phyloP scores from a whole-genome alignment of 2,888 invertebrate species.

The Drosophila histrio region DNA sequence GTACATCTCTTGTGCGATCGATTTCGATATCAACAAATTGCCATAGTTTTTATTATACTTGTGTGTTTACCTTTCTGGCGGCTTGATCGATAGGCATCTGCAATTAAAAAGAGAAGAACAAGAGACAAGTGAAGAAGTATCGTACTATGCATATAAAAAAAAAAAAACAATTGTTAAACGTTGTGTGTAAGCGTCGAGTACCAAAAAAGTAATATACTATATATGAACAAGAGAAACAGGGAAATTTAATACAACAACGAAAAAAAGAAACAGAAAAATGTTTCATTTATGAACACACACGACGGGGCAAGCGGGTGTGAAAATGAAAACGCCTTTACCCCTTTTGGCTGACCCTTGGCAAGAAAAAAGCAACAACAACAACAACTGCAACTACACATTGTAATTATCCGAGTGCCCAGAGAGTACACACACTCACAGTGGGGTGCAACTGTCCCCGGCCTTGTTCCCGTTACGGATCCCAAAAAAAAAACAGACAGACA shows the following conservation, averaged over 20 bases:
- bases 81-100: constrained; percentile 91
- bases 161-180: constrained; percentile 53
- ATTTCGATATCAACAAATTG: constrained; percentile 61
- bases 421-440: constrained; percentile 60
- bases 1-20: constrained; percentile 50
- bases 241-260: constrained; percentile 14
- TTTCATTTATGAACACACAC: constrained; percentile 46
- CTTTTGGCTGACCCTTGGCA: constrained; percentile 12
- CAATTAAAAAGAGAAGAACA: constrained; percentile 88
- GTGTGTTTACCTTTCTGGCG: constrained; percentile 88
- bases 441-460: constrained; percentile 56
- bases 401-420: constrained; percentile 65
- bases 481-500: constrained; percentile 5
- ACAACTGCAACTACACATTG: constrained; percentile 49
- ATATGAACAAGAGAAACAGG: constrained; percentile 9
- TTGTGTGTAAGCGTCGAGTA: constrained; percentile 49
- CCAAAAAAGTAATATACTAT: neutral
- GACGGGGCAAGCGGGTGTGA: constrained; percentile 71
- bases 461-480: constrained; percentile 30
- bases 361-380: constrained; percentile 5
- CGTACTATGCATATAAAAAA: constrained; percentile 32
- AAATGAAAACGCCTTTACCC: constrained; percentile 73
- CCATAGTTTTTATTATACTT: constrained; percentile 73
- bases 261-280: constrained; percentile 34
- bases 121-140: constrained; percentile 85